Percentiles rank a stretch among this genome's conserved stretches.
phyloP scores from a whole-genome alignment of 1,140 invertebrate species.

The Bombus breviceps region DNA sequence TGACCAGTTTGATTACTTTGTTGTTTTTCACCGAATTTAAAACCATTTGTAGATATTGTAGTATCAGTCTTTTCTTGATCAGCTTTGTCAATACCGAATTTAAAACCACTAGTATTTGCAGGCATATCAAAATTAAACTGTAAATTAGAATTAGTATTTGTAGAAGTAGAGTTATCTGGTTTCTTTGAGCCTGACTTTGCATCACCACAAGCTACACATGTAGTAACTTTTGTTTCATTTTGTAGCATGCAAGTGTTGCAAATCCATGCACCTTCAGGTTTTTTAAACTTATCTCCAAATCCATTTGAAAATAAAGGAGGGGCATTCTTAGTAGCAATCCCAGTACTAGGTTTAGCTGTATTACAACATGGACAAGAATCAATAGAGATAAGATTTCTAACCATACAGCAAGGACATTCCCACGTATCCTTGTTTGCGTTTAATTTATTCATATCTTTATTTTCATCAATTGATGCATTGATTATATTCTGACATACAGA shows the following conservation, averaged over 20 bases:
- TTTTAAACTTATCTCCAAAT: slow-evolving; percentile 82
- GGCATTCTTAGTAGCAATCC: slow-evolving; percentile 14
- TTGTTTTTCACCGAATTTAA: slow-evolving; percentile 65
- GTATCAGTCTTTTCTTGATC: slow-evolving; percentile 52
- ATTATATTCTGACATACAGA: background rate
- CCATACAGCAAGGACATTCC: slow-evolving; percentile 85
- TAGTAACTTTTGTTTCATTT: slow-evolving; percentile 82
- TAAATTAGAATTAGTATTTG: slow-evolving; percentile 63
- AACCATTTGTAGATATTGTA: slow-evolving; percentile 62
- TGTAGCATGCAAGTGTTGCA: slow-evolving; percentile 85
- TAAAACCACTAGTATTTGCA: slow-evolving; percentile 65
- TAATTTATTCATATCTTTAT: slow-evolving; percentile 61
- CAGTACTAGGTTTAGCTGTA: slow-evolving; percentile 83
- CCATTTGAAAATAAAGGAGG: slow-evolving; percentile 54
- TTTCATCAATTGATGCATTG: background rate
- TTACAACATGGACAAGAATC: slow-evolving; percentile 88
- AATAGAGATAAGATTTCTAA: slow-evolving; percentile 82
- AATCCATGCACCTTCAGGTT: slow-evolving; percentile 83
- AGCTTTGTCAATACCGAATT: slow-evolving; percentile 81
- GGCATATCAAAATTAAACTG: slow-evolving; percentile 74
- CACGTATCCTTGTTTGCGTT: slow-evolving; percentile 81
- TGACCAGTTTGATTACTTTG: slow-evolving; percentile 37
- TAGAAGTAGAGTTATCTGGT: slow-evolving; percentile 37
- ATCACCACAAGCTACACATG: slow-evolving; percentile 84
- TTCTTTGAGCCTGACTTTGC: slow-evolving; percentile 78